Evolutionary conservation across 2,888 invertebrate genomes (phyloP), one percentile per base, ranked within the genome.

Genomic region (Allacma fusca): DNA sequence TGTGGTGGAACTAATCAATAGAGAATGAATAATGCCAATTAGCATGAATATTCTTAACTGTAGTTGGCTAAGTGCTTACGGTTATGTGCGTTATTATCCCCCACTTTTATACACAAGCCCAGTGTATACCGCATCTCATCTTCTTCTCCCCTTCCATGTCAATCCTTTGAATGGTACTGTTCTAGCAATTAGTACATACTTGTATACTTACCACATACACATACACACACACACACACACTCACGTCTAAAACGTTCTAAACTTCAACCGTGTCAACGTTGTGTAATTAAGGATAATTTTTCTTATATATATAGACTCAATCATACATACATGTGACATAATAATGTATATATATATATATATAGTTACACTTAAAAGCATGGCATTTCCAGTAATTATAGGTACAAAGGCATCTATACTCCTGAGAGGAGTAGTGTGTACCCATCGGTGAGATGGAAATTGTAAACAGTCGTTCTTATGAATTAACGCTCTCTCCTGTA

Each of bases 1-100:
- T 50, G 50, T 50, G 50, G 50, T 50, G 50, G 16, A 50, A 50
- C 16, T 13, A 50, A 50, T 50, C 19, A 5, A 50, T 50, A 50
- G 50, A 50, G n/a, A n/a, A 50, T 50, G 50, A 50, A 50, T 50
- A 50, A 50, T 50, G 50, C 50, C 16, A 50, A 50, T 50, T 50
- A 50, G 50, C 50, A 50, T n/a, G n/a, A 50, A 50, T 50, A 16
- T 50, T 50, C 50, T 50, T 12, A 5, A 50, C 50, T 50, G 50
- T 50, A 50, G 50, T 19, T 50, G 50, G 50, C 50, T 50, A 50
- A 50, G 50, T 50, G 50, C 50, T 50, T 50, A 50, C 50, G 19
- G 50, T 50, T 50, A 50, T 50, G 50, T 50, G 50, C 50, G 50
- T n/a, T 50, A 50, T 50, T 50, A 50, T 19, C 2, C 50, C 50